Evolutionary conservation across 2,888 invertebrate genomes (phyloP), one percentile per base, ranked within the genome.

Genomic region (Nymphalis polychloros): DNA sequence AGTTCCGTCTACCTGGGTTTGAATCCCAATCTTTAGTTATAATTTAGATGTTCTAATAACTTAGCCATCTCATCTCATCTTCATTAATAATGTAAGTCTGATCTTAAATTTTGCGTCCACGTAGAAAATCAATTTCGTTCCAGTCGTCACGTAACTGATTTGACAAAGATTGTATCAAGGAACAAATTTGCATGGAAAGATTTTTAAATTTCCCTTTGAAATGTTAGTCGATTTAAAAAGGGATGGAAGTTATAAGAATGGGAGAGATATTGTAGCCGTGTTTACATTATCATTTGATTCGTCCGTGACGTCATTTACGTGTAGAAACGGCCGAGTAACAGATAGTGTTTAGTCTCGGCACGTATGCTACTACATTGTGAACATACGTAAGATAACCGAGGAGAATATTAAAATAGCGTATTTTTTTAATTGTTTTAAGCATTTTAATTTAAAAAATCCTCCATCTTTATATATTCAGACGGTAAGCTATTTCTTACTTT

Each of bases 241-340:
- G 63, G 49, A 19, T 63, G 59, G 57, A 52, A 67, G 63, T 69
- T 72, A 53, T 73, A 73, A 64, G 68, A 68, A 53, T 66, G 55
- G 59, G 66, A 63, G 64, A 62, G 71, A 72, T 77, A 78, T 77
- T 73, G 63, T 57, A 71, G 70, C 60, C 63, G 63, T 76, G 73
- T 77, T 76, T 83, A 81, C 81, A 81, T 74, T 80, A 77, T 74
- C 79, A 79, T 81, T 84, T 82, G 78, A 79, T 76, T 73, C 73
- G 78, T 73, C 77, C 78, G 80, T 80, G 83, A 81, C 81, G 77
- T 77, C 76, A 78, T 80, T 77, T 78, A 77, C 72, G 77, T 78
- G 78, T 79, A 85, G 87, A 85, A 87, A 85, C 80, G 75, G 75
- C 74, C 20, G 73, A 74, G 76, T 73, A 73, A 75, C 79, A 75